Base-by-base conservation (phyloP, 2,797 vertebrate species). In the Synaphobranchus kaupii region DNA sequence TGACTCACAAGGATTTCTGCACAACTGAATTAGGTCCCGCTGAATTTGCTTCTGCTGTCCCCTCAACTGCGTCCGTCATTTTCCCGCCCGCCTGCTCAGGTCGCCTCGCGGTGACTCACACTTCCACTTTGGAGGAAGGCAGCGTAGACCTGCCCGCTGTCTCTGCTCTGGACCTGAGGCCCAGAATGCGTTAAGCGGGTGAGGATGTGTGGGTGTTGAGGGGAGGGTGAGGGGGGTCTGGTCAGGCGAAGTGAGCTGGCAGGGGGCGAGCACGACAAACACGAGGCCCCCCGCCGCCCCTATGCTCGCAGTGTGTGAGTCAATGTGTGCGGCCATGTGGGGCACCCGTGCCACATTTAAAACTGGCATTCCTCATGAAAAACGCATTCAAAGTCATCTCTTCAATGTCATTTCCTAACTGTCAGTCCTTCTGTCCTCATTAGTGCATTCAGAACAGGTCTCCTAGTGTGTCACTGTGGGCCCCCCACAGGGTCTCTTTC, bases 1-100 rank as follows among this genome's bases (percentile, higher is more conserved):
- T 83, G 82, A 83, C 82, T 83, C 82, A 83, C 54, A 28, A 56
- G 82, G 82, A 83, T 58, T 31, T 83, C 50, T 83, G 47, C n/a
- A 50, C 47, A 81, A 81, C n/a, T 86, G 81, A 88, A 86, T 52
- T 84, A 20, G 78, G 71, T 52, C 9, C 25, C 66, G 52, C 34
- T 68, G 48, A 56, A 85, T 4, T 48, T 31, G n/a, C 9, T 86
- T 88, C 60, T 39, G 15, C 54, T 28, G 12, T 44, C 13, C 63
- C n/a, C 15, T 15, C 17, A 20, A 71, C 54, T 50, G 12, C 50
- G 9, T 31, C 12, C 10, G 15, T 4, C 50, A 4, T 7, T 8
- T 25, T 17, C 9, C 31, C 4, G 52, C 82, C 47, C 81, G 28
- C 39, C 78, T 4, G 22, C 80, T 22, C 50, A 12, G 10, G 0